Base-by-base conservation (phyloP, 1,140 invertebrate species). In the Marisa cornuarietis region DNA sequence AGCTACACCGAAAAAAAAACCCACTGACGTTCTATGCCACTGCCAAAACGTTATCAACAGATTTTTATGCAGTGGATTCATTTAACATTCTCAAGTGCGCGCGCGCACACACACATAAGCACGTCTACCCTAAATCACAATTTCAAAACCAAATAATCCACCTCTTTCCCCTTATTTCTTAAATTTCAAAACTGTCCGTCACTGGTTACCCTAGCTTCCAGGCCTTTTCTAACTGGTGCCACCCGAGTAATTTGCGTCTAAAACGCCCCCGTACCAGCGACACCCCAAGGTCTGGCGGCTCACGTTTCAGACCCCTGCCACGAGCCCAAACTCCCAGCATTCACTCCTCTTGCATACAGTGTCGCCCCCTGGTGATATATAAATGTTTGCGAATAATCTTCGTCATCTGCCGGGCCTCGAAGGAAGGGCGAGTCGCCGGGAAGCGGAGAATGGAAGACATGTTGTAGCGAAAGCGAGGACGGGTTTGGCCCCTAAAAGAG, bases 311-410 rank as follows among this genome's bases (percentile, higher is more conserved):
- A 58, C 77, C 76, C 65, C 42, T 42, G n/a, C 16, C 65, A 22
- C 31, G 26, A 54, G 24, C 22, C 66, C 22, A 5, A 22, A 52
- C 58, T 76, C 74, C 61, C 74, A 49, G 74, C 61, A 61, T 65
- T 63, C 52, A 26, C 11, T 31, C 63, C 77, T 22, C 63, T 42
- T 54, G 13, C 58, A 58, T 5, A 9, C 31, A 24, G 26, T 31
- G 26, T 22, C 63, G 52, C 76, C 69, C 76, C 58, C 66, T 79
- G 26, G 22, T 20, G 69, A 24, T 69, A 49, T n/a, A 26, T 26
- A 79, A 79, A 79, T 72, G 69, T 61, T 79, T 71, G 58, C 58
- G 77, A 24, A 79, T 68, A 79, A 79, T 79, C 61, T 72, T 31
- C 75, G 16, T 42, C 14, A 42, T 63, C 24, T 63, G 58, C 8